phyloP scores from a whole-genome alignment of 1,140 invertebrate species.

The Orussus abietinus region DNA sequence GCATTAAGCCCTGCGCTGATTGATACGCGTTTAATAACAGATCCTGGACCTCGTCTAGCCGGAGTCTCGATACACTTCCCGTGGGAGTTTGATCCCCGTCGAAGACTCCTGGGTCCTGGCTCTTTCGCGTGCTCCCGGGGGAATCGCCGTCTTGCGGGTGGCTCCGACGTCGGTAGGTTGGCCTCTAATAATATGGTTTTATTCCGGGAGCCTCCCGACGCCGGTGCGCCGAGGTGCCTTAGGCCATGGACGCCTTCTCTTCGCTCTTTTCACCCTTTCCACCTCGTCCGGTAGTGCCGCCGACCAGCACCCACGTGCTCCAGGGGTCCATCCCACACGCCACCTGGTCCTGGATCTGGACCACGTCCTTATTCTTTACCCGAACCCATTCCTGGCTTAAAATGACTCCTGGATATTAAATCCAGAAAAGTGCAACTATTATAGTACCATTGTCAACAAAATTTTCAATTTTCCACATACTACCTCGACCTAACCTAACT shows the following conservation, averaged over 20 bases:
- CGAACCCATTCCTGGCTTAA: too few relatives aligned
- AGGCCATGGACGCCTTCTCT: conserved; percentile 32
- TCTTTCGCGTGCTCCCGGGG: conserved; percentile 8
- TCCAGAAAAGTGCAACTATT: too few relatives aligned
- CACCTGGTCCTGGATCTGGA: too few relatives aligned
- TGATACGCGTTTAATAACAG: conserved; percentile 53
- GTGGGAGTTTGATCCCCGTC: conserved; percentile 3
- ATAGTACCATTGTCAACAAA: too few relatives aligned
- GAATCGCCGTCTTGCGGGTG: conserved; percentile 23
- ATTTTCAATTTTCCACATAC: too few relatives aligned
- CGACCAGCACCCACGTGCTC: too few relatives aligned
- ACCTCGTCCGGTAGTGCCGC: neutral
- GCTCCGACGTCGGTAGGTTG: conserved; percentile 19
- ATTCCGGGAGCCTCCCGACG: conserved; percentile 40
- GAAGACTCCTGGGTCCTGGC: neutral
- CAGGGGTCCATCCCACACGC: too few relatives aligned
- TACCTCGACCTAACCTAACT: too few relatives aligned
- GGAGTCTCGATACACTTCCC: conserved; percentile 5
- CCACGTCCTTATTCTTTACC: too few relatives aligned
- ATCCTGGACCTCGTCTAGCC: conserved; percentile 27
- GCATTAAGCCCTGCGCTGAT: conserved; percentile 45
- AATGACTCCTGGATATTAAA: too few relatives aligned
- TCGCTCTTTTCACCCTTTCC: conserved; percentile 20
- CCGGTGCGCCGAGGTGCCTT: conserved; percentile 31
- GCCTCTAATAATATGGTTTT: conserved; percentile 48